These are phyloP conservation scores for Orchestia grillus DNA, from an alignment of 1,140 invertebrate species.

Conservation along the genomic window DNA sequence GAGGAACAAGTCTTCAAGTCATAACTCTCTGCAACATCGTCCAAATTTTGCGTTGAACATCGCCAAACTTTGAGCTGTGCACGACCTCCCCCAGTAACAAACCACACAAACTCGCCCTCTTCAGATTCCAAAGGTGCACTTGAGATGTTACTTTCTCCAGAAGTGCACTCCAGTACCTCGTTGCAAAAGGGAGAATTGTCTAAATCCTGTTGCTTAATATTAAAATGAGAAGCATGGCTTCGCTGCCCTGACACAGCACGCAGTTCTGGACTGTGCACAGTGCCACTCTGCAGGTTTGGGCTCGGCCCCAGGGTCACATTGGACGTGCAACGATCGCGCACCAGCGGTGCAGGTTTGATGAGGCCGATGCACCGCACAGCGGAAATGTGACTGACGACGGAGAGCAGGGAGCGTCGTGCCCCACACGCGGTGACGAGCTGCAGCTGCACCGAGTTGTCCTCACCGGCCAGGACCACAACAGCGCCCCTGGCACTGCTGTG, in stretches of 20 bases:
- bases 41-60: not conserved
- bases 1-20: not conserved
- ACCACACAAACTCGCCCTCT: not conserved
- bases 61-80: conserved; percentile 32
- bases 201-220: not conserved
- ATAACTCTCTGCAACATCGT: not conserved
- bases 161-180: not conserved
- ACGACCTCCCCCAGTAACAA: conserved; percentile 9
- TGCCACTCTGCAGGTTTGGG: not conserved
- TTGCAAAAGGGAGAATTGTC: too few relatives aligned
- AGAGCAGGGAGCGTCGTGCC: not conserved
- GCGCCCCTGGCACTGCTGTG: not conserved
- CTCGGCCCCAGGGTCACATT: too few relatives aligned
- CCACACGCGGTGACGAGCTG: not conserved
- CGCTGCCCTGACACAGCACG: not conserved
- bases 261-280: not conserved
- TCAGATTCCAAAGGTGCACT: not conserved
- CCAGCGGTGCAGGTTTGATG: not conserved
- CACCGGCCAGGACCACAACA: not conserved
- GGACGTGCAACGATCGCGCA: not conserved
- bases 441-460: not conserved
- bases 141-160: not conserved
- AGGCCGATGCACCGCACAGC: not conserved
- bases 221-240: not conserved
- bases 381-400: conserved; percentile 16